Evolutionary conservation across 2,113 vertebrate species (phyloP).

Genomic region (Dinomys branickii): DNA sequence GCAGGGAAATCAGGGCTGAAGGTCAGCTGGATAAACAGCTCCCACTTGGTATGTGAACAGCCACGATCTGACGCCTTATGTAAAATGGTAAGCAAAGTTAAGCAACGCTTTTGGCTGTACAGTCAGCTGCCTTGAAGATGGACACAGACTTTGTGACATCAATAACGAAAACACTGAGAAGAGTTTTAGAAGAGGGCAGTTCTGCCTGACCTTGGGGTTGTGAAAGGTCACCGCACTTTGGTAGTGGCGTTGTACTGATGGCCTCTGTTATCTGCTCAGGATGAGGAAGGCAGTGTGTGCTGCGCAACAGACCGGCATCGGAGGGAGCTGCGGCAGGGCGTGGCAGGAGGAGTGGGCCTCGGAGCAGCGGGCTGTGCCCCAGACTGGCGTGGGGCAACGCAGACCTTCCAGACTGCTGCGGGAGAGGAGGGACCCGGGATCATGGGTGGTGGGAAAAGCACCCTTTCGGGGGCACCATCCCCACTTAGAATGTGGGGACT

Average conservation of each 20-base stretch:
- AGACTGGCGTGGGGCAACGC: neutral
- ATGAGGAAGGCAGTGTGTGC: neutral
- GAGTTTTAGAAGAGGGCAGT: neutral
- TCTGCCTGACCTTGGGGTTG: neutral
- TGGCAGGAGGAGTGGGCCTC: neutral
- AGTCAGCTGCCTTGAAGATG: constrained; percentile 45
- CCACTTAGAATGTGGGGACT: neutral
- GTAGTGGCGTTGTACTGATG: neutral
- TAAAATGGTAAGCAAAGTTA: constrained; percentile 47
- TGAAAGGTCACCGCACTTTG: neutral
- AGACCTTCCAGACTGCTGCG: neutral
- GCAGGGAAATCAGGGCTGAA: neutral
- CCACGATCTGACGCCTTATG: neutral
- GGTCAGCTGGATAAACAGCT: constrained; percentile 58
- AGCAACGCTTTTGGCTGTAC: constrained; percentile 70
- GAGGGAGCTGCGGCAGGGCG: neutral
- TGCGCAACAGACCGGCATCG: neutral
- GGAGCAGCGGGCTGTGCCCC: neutral
- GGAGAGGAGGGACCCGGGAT: neutral
- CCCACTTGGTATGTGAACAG: neutral
- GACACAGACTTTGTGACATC: constrained; percentile 41
- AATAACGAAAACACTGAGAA: constrained; percentile 59
- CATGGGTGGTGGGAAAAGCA: neutral
- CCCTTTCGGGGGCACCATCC: neutral
- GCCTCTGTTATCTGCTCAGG: neutral